These are phyloP conservation scores for Gryllus longicercus DNA, from an alignment of 2,888 invertebrate species.

Conservation along the genomic window DNA sequence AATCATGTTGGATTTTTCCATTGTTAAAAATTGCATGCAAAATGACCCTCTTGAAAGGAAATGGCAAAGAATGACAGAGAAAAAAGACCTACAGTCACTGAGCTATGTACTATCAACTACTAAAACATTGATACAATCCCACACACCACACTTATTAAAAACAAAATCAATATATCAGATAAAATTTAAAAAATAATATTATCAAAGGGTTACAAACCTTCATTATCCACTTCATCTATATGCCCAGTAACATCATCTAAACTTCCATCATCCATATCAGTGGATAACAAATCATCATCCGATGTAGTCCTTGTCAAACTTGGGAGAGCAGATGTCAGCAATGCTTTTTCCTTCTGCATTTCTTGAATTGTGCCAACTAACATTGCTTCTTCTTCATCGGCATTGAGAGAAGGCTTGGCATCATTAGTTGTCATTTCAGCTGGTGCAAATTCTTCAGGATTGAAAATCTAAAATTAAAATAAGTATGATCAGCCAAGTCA, in stretches of 20 bases:
- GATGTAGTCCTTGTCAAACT: constrained; percentile 78
- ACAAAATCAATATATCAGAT: too few species aligned
- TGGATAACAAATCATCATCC: constrained; percentile 80
- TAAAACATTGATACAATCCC: too few species aligned
- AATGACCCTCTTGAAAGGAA: too few species aligned
- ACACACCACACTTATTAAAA: too few species aligned
- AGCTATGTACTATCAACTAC: too few species aligned
- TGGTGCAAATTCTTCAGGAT: constrained; percentile 54
- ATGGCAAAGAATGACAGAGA: too few species aligned
- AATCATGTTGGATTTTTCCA: too few species aligned
- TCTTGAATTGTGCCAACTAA: constrained; percentile 75
- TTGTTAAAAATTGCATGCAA: too few species aligned
- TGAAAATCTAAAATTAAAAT: constrained; percentile 47
- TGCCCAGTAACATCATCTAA: constrained; percentile 50
- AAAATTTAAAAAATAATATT: background rate
- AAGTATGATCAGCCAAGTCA: background rate
- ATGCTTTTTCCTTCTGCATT: constrained; percentile 76
- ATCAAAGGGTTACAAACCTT: background rate
- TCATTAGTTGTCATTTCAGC: constrained; percentile 25
- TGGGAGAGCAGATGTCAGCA: constrained; percentile 74
- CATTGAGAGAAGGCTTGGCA: constrained; percentile 38
- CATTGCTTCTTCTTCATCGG: constrained; percentile 70
- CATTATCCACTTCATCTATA: constrained; percentile 34
- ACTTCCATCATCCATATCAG: constrained; percentile 73
- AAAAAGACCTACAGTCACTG: too few species aligned